Conservation (phyloP, 2,797 vertebrate species). For the Clarias pachynema region DNA sequence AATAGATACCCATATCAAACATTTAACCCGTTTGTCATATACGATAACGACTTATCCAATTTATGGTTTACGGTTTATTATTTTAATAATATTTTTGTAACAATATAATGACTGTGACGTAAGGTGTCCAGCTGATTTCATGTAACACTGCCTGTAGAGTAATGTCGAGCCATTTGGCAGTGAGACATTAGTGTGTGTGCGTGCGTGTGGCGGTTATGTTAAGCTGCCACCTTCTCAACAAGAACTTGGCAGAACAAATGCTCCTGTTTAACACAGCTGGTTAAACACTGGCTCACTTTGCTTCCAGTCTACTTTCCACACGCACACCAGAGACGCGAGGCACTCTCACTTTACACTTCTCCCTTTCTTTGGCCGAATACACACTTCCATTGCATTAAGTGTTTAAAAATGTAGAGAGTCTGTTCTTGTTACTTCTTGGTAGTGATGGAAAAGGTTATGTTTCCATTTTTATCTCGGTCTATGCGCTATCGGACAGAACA, state of each 20-base stretch:
- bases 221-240: constrained; percentile 19
- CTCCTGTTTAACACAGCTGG: constrained; percentile 40
- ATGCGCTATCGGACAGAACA: constrained; percentile 3
- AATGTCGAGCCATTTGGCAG: constrained; percentile 3
- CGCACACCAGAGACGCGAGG: neutral
- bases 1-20: neutral
- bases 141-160: neutral
- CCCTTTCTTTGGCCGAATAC: neutral
- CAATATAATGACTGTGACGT: neutral
- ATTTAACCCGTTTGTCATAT: neutral
- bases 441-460: constrained; percentile 20
- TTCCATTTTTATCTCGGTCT: constrained; percentile 38
- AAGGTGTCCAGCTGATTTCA: neutral
- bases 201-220: constrained; percentile 11
- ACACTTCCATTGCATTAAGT: neutral
- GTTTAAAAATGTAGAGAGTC: constrained; percentile 14
- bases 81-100: neutral
- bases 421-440: constrained; percentile 19
- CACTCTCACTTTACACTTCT: neutral
- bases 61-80: neutral
- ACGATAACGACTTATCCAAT: too few species aligned
- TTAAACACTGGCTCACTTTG: constrained; percentile 43
- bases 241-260: constrained; percentile 4
- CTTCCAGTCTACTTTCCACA: constrained; percentile 26
- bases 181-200: constrained; percentile 36